Conservation (phyloP, 2,797 vertebrate genomes). For the Tarsius wallacei region DNA sequence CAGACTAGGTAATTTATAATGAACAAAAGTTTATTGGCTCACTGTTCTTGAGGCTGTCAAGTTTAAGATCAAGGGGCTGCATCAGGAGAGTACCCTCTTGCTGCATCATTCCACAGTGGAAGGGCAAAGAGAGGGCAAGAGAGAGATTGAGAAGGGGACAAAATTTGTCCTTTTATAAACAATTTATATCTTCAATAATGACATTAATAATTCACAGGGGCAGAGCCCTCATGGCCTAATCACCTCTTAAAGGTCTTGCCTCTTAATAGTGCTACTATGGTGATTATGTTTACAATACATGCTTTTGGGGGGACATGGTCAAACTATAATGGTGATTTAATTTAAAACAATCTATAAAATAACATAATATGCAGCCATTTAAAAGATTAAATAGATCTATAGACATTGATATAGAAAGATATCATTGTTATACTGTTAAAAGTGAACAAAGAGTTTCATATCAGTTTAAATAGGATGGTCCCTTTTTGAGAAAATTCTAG, state of each 20-base stretch:
- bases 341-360: background rate
- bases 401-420: background rate
- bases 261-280: background rate
- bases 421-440: background rate
- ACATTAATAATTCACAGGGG: background rate
- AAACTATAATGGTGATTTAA: background rate
- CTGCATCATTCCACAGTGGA: background rate
- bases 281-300: background rate
- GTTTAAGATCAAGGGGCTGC: background rate
- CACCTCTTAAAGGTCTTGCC: background rate
- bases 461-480: background rate
- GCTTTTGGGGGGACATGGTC: background rate
- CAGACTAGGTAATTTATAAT: background rate
- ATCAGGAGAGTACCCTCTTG: background rate
- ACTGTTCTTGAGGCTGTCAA: background rate
- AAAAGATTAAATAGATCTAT: background rate
- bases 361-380: background rate
- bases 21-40: background rate
- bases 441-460: conserved; percentile 12
- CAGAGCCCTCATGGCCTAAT: background rate
- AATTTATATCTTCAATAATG: background rate
- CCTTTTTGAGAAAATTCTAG: background rate
- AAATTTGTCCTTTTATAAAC: background rate
- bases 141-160: background rate
- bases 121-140: background rate